Evolutionary conservation across 2,113 vertebrate genomes (phyloP), one percentile per base, ranked within the genome.

Genomic region (Rostratula benghalensis): DNA sequence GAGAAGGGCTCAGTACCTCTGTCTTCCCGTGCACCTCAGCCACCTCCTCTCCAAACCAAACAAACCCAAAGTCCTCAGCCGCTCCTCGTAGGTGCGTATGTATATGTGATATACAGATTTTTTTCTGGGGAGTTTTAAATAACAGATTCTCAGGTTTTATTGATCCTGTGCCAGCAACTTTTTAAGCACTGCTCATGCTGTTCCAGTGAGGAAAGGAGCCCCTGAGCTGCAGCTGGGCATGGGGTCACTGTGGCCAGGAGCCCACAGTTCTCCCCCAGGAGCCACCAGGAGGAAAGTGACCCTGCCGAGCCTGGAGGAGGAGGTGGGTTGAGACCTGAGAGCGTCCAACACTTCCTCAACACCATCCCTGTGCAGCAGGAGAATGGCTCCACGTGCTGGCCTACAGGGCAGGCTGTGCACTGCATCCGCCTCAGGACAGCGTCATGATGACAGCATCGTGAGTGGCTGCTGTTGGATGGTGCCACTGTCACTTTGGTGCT

Each of bases 311-410:
- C 27, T 41, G 39, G 39, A 39, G 39, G 11, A 1, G 64, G 33
- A 12, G 54, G 15, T 0, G 0, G 0, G 1, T 30, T 13, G n/a
- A 45, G 27, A 27, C 37, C 67, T 4, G 7, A 21, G 41, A 48
- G n/a, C 46, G 63, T 27, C 60, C 35, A 23, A 1, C 20, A 10
- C 21, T 20, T 23, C 24, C 2, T 30, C 3, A 5, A 27, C 21
- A 33, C 35, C 37, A 21, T 9, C 24, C 22, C 19, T 14, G 9
- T 3, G 7, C 50, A 45, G 68, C 53, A 35, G 64, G 45, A 69
- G 1, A 2, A 64, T 6, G n/a, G 70, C 28, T 89, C 33, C 2
- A 0, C 3, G 63, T 20, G 61, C 46, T 33, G 65, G 11, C 16
- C 17, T 4, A 5, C 1, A 2, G 73, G 43, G 41, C 41, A 69